Evolutionary conservation across 2,888 invertebrate genomes (phyloP), one percentile per base, ranked within the genome.

Genomic region (Andricus quercusramuli): DNA sequence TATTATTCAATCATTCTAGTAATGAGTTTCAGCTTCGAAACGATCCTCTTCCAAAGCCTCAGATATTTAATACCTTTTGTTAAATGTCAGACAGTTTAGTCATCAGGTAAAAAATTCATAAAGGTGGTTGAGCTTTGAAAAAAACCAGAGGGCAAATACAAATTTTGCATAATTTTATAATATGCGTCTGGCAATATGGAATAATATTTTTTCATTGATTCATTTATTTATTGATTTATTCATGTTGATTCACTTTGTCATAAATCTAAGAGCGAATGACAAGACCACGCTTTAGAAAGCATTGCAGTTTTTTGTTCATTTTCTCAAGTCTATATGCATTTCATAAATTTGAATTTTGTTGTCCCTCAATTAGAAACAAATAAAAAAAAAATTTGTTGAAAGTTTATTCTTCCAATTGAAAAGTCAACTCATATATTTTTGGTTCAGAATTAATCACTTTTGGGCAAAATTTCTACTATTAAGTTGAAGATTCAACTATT

Each of bases 11-110:
- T 56, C 29, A 74, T 56, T 74, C 56, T n/a, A 56, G 56, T 74
- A 74, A 74, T 51, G 74, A 51, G 74, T 74, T 74, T 74, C 56
- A 51, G 20, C 56, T 56, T 56, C 56, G 13, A 74, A 74, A 32
- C 51, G 74, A 74, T 74, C 74, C 20, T 74, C 51, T 74, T 74
- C 74, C 51, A 51, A 37, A 74, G 74, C 29, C 56, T 29, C 56
- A 74, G 74, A 74, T 74, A 74, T 74, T 74, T 74, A 56, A 74
- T 74, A 74, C 74, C 74, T 74, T 74, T 74, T 74, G 74, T 74
- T 74, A 56, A 74, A 25, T 47, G 44, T 70, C 70, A 70, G 44
- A 68, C 25, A 68, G 32, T 74, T 74, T 74, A 56, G n/a, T 56
- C 74, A 56, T 74, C 74, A 74, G 74, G 74, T 74, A 74, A 32